phyloP scores from a whole-genome alignment of 2,113 vertebrate species.

The Haliaeetus leucogaster region DNA sequence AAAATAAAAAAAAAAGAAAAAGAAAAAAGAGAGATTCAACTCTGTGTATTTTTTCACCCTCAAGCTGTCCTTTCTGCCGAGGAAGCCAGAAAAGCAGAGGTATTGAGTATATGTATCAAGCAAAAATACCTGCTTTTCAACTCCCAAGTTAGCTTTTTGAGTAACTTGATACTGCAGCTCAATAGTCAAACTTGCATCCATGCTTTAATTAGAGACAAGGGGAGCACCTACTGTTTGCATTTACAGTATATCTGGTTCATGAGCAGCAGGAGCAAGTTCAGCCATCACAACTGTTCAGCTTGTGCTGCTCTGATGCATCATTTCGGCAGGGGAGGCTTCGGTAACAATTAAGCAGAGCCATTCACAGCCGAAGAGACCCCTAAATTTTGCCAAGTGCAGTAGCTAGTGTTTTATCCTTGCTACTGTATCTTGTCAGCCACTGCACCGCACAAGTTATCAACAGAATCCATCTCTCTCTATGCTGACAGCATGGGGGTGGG shows the following conservation, averaged over 20 bases:
- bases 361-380: not conserved
- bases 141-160: not conserved
- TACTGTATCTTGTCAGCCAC: not conserved
- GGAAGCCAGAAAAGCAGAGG: not conserved
- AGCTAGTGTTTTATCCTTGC: not conserved
- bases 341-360: not conserved
- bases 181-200: not conserved
- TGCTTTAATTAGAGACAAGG: conserved; percentile 22
- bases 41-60: not conserved
- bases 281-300: conserved; percentile 4
- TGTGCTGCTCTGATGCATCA: not conserved
- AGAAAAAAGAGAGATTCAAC: not conserved
- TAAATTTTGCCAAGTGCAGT: not conserved
- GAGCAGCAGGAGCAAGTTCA: conserved; percentile 29
- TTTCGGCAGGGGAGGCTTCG: not conserved
- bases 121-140: not conserved
- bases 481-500: not conserved
- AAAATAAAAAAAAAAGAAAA: not conserved
- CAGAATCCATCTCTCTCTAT: not conserved
- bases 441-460: not conserved
- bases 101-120: not conserved
- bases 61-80: not conserved
- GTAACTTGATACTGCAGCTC: not conserved
- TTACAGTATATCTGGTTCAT: not conserved
- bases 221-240: conserved; percentile 13